Base-by-base conservation (phyloP, 35 echinoderm and acorn worm genomes). In the Holothuria glaberrima region DNA sequence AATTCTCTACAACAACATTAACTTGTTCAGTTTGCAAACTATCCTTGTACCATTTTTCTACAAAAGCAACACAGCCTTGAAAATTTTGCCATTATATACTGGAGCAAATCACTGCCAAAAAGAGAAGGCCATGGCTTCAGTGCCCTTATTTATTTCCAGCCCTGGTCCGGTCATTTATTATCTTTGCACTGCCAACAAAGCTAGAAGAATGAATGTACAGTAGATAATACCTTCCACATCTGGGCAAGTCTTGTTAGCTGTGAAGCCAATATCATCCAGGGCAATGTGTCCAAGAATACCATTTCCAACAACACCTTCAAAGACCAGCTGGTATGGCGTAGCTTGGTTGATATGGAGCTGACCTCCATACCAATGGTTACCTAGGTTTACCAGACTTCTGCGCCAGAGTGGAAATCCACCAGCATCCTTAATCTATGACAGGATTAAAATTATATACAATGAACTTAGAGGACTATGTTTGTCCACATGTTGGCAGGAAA, bases 211-310 rank as follows among this genome's bases (percentile, higher is more conserved):
- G n/a, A 46, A 46, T 5, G 44, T 46, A 46, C 10, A 5, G 44
- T 46, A 46, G 10, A 46, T 10, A 46, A 54, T 61, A 84, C 80
- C 80, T 84, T 84, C 80, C 7, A 58, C 80, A 38, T 63, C 80
- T 35, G 80, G 59, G 36, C 80, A 84, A 18, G 57, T 17, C 12
- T 6, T 84, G 56, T 84, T 61, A 17, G 80, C 24, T 0, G 32
- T 64, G 33, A 94, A 89, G 62, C 68, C 76, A 0, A 97, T 36
- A 60, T 97, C 95, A 68, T 97, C 95, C 21, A 97, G 86, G 18
- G 95, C 95, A 44, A 97, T 94, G 56, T 97, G 66, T 24, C 68
- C 95, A 52, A 28, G n/a, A 18, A 34, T 46, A 6, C 82, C 81
- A 4, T 88, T 81, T 21, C 88, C 58, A 1, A 67, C 83, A 17